Percentiles rank a stretch among this genome's conserved stretches.
Conservation (phyloP, 2,888 invertebrate genomes). For the Caenorhabditis japonica region DNA sequence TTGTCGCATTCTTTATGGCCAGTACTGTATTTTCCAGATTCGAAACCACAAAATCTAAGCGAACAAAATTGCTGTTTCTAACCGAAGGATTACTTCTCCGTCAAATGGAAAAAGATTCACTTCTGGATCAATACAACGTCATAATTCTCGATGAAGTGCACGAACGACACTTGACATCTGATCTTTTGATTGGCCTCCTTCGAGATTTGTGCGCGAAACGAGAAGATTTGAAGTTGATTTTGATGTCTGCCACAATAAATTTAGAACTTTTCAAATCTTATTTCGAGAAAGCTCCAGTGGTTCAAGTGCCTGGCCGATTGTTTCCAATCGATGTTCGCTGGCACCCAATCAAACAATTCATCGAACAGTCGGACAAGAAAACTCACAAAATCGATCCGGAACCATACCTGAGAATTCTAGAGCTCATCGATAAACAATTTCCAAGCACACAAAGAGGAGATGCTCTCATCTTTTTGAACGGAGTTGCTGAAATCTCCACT, state of each 20-base stretch:
- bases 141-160: constrained; percentile 97
- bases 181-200: constrained; percentile 92
- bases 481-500: constrained; percentile 76
- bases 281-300: constrained; percentile 88
- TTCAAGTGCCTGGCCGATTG: constrained; percentile 93
- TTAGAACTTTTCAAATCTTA: constrained; percentile 92
- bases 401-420: constrained; percentile 92
- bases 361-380: constrained; percentile 80
- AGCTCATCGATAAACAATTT: constrained; percentile 91
- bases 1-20: too few species aligned
- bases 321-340: constrained; percentile 93
- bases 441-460: constrained; percentile 90
- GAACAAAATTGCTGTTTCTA: constrained; percentile 92
- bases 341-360: constrained; percentile 81
- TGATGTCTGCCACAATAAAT: constrained; percentile 99
- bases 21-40: constrained; percentile 67
- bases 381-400: constrained; percentile 88
- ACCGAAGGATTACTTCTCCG: constrained; percentile 87
- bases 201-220: constrained; percentile 85
- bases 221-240: constrained; percentile 85
- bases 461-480: constrained; percentile 92
- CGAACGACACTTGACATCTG: constrained; percentile 94
- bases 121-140: constrained; percentile 79
- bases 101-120: constrained; percentile 88
- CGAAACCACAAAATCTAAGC: constrained; percentile 77